Base-by-base conservation (phyloP, 1,140 invertebrate species). In the Drosophila sulfurigaster region DNA sequence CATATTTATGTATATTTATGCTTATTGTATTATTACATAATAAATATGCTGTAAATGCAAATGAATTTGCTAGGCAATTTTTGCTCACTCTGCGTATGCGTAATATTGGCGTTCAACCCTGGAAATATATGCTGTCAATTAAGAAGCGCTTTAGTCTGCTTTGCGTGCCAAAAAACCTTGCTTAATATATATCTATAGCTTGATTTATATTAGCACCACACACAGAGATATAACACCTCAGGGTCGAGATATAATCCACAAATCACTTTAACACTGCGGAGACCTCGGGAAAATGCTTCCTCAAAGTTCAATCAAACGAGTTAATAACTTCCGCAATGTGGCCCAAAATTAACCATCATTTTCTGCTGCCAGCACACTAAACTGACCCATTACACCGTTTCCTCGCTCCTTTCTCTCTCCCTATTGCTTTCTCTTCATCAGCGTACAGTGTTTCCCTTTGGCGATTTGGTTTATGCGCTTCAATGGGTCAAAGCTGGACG, bases 281-380 rank as follows among this genome's bases (percentile, higher is more conserved):
- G 30, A 72, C 75, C 41, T 13, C 25, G 32, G 54, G 25, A 73
- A 66, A 65, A 70, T 60, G 68, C 77, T 78, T 65, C 46, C 51
- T 63, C 46, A 67, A 83, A 69, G 81, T 83, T 83, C 81, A 79
- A 83, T 83, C 81, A 83, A 77, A 83, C 81, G 73, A 83, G 81
- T 83, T 83, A 83, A 83, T 83, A 83, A 83, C 81, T 83, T 83
- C 81, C 81, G 81, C 81, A 75, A 80, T 68, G 79, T 81, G 78
- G 65, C 77, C 75, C 81, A 59, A 83, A 83, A 83, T 83, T 83
- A 83, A 83, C 81, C 81, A 79, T 83, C 77, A 83, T 77, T 80
- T 76, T 68, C 59, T 46, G 51, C 73, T 46, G 62, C 54, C 35
- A 41, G 32, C 73, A 54, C 63, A 67, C 67, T 83, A 83, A 81